A percentile compares a stretch with the other conserved stretches of the same genome.
Conservation (phyloP, 2,797 vertebrate species). For the Crypturellus tataupa region DNA sequence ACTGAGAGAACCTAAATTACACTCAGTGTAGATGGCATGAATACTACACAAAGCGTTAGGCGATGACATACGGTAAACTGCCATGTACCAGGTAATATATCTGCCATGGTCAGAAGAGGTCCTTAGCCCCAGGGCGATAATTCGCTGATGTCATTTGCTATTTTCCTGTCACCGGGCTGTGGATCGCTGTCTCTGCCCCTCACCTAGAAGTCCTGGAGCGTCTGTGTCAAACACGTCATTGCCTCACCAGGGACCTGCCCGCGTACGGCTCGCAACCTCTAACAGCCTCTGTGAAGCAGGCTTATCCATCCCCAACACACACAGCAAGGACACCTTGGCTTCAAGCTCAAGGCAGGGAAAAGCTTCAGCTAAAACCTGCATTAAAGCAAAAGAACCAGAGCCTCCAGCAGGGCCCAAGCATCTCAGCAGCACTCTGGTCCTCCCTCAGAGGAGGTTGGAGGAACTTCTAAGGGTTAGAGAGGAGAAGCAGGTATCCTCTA, state of each 20-base stretch:
- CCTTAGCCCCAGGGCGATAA: not conserved
- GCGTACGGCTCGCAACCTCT: not conserved
- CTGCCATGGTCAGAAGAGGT: not conserved
- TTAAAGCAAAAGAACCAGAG: not conserved
- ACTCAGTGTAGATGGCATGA: not conserved
- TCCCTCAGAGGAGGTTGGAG: not conserved
- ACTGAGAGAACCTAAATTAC: not conserved
- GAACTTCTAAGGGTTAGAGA: not conserved
- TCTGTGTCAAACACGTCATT: not conserved
- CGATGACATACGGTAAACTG: slow-evolving; percentile 32
- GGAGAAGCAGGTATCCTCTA: not conserved
- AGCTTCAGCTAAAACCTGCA: not conserved
- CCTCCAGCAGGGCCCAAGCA: too few species aligned
- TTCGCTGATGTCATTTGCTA: too few species aligned
- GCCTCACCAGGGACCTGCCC: not conserved
- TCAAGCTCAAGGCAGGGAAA: not conserved
- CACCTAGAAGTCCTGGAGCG: too few species aligned
- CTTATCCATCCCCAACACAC: not conserved
- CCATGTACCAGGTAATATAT: not conserved
- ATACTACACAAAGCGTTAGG: not conserved
- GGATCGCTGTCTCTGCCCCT: not conserved
- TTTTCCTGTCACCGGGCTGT: not conserved
- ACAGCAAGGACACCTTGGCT: not conserved
- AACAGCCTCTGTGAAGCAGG: not conserved
- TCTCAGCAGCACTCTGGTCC: too few species aligned